These are phyloP conservation scores for Dryadula phaetusa DNA, from an alignment of 2,888 invertebrate species.

Conservation along the genomic window DNA sequence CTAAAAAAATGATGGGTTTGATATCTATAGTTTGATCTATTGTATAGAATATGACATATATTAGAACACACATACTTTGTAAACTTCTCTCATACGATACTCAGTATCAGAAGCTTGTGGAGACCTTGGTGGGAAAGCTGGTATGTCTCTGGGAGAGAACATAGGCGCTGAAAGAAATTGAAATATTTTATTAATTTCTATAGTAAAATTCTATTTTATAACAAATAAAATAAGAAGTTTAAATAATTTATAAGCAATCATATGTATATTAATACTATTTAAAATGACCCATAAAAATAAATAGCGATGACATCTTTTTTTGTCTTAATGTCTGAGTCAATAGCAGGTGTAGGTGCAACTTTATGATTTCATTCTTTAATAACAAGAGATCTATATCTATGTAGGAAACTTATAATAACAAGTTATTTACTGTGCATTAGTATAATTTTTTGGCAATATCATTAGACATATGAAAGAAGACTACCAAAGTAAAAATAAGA, in stretches of 20 bases:
- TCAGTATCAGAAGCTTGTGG: constrained; percentile 89
- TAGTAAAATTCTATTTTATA: background rate
- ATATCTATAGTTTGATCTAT: too few species aligned
- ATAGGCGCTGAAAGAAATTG: constrained; percentile 59
- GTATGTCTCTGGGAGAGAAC: constrained; percentile 75
- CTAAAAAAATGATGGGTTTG: too few species aligned
- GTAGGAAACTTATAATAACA: background rate
- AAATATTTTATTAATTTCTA: background rate
- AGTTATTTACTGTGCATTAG: background rate
- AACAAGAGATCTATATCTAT: background rate
- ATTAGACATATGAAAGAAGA: background rate
- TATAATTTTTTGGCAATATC: background rate
- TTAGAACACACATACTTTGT: constrained; percentile 82
- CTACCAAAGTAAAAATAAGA: background rate
- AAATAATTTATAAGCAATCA: too few species aligned
- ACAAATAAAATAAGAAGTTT: background rate
- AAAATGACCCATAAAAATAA: background rate
- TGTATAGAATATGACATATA: too few species aligned
- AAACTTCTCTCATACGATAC: constrained; percentile 94
- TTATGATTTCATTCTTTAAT: constrained; percentile 2
- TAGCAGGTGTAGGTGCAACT: background rate
- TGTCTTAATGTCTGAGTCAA: constrained; percentile 24
- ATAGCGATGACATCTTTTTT: constrained; percentile 18
- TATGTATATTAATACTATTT: background rate
- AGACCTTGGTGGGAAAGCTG: constrained; percentile 84